Percentiles rank a stretch among this genome's conserved stretches.
These are phyloP conservation scores for Lepilemur septentrionalis DNA, from an alignment of 2,797 vertebrate species.

Conservation along the genomic window DNA sequence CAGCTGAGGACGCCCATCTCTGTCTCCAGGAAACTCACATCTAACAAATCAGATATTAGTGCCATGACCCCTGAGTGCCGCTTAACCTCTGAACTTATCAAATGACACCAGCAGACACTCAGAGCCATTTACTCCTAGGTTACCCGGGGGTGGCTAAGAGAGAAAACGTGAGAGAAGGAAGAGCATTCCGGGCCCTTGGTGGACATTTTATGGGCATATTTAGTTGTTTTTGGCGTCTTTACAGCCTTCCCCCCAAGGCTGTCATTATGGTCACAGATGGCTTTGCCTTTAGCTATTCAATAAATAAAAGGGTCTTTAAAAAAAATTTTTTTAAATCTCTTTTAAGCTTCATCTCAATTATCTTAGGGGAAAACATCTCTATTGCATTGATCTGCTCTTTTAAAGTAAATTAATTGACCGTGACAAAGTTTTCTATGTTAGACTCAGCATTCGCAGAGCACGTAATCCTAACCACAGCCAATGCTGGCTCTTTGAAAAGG, in stretches of 20 bases:
- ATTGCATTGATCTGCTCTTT: not conserved
- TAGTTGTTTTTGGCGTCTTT: not conserved
- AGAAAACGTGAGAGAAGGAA: not conserved
- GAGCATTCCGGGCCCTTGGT: not conserved
- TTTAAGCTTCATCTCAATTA: not conserved
- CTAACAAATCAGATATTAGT: not conserved
- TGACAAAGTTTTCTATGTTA: not conserved
- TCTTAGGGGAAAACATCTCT: not conserved
- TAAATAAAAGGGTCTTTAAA: not conserved
- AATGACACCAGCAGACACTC: not conserved
- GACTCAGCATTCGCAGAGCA: not conserved
- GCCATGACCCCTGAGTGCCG: not conserved
- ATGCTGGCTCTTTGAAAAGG: not conserved
- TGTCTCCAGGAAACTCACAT: constrained; percentile 45
- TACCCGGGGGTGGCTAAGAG: not conserved
- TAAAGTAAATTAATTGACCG: not conserved
- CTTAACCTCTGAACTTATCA: not conserved
- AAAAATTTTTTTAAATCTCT: not conserved
- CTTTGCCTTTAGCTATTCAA: not conserved
- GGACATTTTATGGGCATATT: not conserved
- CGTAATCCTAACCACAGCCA: not conserved
- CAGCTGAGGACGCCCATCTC: not conserved
- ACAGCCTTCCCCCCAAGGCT: not conserved
- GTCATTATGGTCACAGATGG: not conserved
- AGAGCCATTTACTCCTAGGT: not conserved